A percentile compares a stretch with the other conserved stretches of the same genome.
Conservation (phyloP, 2,113 vertebrate genomes). For the Dolichotis patagonum region DNA sequence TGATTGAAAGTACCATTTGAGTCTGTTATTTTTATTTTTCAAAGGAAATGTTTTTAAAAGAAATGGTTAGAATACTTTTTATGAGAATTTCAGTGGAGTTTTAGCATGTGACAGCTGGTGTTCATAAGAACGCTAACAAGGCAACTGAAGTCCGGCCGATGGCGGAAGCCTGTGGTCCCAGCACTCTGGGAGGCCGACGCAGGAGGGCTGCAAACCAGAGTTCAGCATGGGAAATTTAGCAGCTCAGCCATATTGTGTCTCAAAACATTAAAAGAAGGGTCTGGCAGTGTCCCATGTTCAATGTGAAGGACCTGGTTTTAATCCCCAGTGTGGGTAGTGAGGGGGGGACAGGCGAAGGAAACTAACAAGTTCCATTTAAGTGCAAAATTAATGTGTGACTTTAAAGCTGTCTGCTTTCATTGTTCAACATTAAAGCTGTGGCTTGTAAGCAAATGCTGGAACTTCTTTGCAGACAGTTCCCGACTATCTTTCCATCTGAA, state of each 20-base stretch:
- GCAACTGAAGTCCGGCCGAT: not conserved
- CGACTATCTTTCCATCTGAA: not conserved
- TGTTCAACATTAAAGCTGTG: not conserved
- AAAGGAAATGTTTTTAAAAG: not conserved
- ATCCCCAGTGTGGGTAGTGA: not conserved
- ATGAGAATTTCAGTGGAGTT: slow-evolving; percentile 37
- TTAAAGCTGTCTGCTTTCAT: not conserved
- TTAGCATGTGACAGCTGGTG: not conserved
- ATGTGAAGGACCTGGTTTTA: not conserved
- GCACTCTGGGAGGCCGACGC: not conserved
- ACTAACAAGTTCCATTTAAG: not conserved
- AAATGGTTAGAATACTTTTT: not conserved
- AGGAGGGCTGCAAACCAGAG: not conserved
- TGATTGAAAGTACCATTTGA: slow-evolving; percentile 11
- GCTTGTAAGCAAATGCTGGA: not conserved
- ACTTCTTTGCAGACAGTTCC: not conserved
- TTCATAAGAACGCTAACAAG: not conserved
- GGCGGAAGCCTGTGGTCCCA: not conserved
- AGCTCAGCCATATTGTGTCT: not conserved
- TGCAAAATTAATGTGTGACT: not conserved
- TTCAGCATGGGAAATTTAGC: not conserved
- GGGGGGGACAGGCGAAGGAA: not conserved
- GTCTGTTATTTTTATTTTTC: not conserved
- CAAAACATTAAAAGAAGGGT: not conserved
- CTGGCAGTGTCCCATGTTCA: not conserved